phyloP scores from a whole-genome alignment of 2,113 vertebrate species.

The Cyprichromis sp. region DNA sequence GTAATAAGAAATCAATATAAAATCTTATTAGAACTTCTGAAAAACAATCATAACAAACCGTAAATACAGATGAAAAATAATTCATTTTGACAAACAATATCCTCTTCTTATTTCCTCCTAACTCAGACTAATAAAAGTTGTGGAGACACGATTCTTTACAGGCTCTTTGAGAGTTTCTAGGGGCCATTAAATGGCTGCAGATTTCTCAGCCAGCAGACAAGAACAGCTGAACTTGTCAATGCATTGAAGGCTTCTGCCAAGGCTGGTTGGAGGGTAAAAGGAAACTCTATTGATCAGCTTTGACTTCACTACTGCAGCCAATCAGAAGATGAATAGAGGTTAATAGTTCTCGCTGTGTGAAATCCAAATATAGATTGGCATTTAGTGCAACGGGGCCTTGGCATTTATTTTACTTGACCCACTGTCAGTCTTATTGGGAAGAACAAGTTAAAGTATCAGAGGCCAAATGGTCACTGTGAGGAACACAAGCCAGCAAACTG shows the following conservation, averaged over 20 bases:
- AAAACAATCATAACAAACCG: neutral
- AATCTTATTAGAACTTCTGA: neutral
- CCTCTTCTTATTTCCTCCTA: neutral
- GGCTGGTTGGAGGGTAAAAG: constrained; percentile 23
- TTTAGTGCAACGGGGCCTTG: constrained; percentile 25
- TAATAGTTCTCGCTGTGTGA: constrained; percentile 31
- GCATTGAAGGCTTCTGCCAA: constrained; percentile 21
- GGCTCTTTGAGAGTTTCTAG: neutral
- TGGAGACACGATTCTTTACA: neutral
- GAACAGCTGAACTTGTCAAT: constrained; percentile 24
- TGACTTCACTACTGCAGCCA: constrained; percentile 18
- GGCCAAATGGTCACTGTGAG: neutral
- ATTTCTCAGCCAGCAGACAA: neutral
- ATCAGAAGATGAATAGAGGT: constrained; percentile 44
- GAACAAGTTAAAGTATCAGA: constrained; percentile 4
- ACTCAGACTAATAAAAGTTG: neutral
- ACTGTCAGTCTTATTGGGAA: neutral
- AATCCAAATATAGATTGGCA: constrained; percentile 53
- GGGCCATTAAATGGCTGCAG: neutral
- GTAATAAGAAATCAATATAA: neutral
- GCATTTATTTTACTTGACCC: constrained; percentile 34
- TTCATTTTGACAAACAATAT: neutral
- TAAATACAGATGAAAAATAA: neutral
- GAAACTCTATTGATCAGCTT: constrained; percentile 45
- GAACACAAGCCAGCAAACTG: neutral